Evolutionary conservation across 2,888 invertebrate genomes (phyloP), one percentile per base, ranked within the genome.

Genomic region (Tiliacea aurago): DNA sequence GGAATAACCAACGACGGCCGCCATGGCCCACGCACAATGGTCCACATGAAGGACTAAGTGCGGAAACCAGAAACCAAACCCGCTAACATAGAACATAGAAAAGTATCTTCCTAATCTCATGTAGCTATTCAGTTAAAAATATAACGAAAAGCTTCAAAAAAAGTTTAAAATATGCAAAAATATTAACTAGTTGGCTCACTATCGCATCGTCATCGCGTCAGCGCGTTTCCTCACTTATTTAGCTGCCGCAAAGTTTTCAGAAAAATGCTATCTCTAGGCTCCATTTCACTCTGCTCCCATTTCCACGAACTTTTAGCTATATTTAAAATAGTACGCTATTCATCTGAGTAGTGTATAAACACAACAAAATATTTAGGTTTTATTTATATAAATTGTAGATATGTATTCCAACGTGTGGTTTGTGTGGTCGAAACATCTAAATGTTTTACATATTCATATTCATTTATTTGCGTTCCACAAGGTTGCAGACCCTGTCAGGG

Each of bases 191-290:
- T 59, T 53, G 6, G 51, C 37, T 51, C 47, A 56, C 53, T 61
- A 64, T 64, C 53, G 56, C 56, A 20, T 51, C 69, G 63, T 59
- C 62, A 69, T 66, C 62, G 33, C 18, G 15, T 59, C 62, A 69
- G 69, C 62, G 33, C 18, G 15, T 79, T 73, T 70, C 15, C 62
- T 66, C 41, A 28, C 45, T 80, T 56, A 78, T 72, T 81, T 68
- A 73, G 41, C 67, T 64, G n/a, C 59, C 67, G 61, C 61, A 58
- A 67, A 84, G 13, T 71, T 28, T 76, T 56, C 69, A 73, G 76
- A 84, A 84, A 76, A 77, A 77, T 66, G 15, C 65, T 84, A 81
- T 81, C 84, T 81, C 73, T 70, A 45, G 62, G 56, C 82, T 81
- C 55, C 73, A 73, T 76, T 81, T 82, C 67, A 73, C 82, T 66